Percentiles rank a stretch among this genome's conserved stretches.
Conservation (phyloP, 2,888 invertebrate genomes). For the Chymomyza fuscimana region DNA sequence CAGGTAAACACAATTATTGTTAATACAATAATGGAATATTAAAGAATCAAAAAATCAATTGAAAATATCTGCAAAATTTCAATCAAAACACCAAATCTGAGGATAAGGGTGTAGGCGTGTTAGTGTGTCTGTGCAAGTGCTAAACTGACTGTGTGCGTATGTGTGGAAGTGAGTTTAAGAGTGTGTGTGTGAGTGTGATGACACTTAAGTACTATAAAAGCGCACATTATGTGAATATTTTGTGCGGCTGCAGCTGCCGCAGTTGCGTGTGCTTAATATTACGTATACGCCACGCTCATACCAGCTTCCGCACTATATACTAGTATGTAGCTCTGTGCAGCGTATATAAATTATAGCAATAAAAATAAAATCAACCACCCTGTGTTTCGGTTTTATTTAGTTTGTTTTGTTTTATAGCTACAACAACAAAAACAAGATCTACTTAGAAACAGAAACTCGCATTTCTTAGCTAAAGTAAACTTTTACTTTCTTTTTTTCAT, state of each 20-base stretch:
- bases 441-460: conserved; percentile 18
- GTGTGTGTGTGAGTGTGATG: conserved; percentile 1
- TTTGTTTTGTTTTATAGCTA: conserved; percentile 22
- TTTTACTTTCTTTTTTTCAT: conserved; percentile 56
- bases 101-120: neutral
- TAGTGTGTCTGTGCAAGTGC: neutral
- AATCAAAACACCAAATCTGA: neutral
- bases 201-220: conserved; percentile 55
- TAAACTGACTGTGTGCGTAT: neutral
- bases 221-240: conserved; percentile 38
- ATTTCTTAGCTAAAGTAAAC: conserved; percentile 25
- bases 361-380: conserved; percentile 63
- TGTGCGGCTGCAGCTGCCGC: conserved; percentile 3
- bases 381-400: conserved; percentile 35
- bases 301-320: neutral
- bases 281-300: conserved; percentile 34
- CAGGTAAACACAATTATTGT: no score
- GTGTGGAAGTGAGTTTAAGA: neutral
- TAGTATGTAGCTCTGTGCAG: conserved; percentile 2
- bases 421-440: conserved; percentile 12
- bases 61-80: neutral
- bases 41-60: conserved; percentile 14
- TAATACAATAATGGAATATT: neutral
- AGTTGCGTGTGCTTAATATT: conserved; percentile 14
- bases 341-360: conserved; percentile 62